Conservation (phyloP, 2,113 vertebrate species). For the Paedocypris sp. region DNA sequence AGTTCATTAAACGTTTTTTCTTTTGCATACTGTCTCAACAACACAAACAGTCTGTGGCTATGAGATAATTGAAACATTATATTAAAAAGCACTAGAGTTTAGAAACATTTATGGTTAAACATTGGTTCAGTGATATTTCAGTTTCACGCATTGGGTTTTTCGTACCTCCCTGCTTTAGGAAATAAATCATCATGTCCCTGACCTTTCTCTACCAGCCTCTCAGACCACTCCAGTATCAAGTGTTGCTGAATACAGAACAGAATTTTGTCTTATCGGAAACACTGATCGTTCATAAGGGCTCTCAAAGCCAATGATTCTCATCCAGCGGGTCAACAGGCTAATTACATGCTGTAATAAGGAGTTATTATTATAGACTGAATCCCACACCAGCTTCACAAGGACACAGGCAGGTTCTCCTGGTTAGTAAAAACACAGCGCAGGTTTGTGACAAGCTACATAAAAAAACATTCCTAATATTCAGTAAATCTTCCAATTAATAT, state of each 20-base stretch:
- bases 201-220: not conserved
- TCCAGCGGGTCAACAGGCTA: constrained; percentile 20
- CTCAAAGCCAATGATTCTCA: constrained; percentile 6
- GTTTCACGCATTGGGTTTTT: not conserved
- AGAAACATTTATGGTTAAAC: not conserved
- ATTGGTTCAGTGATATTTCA: not conserved
- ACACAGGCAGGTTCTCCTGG: too few species aligned
- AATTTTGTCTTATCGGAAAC: not conserved
- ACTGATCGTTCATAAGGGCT: constrained; percentile 1
- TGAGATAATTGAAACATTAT: too few species aligned
- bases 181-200: not conserved
- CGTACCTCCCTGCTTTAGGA: not conserved
- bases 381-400: constrained; percentile 5
- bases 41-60: too few species aligned
- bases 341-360: constrained; percentile 29
- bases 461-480: too few species aligned
- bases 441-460: too few species aligned
- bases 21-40: too few species aligned
- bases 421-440: too few species aligned
- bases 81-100: not conserved
- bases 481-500: too few species aligned
- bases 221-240: not conserved
- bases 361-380: constrained; percentile 23
- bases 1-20: too few species aligned
- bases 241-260: constrained; percentile 17